These are phyloP conservation scores for Bradypus variegatus DNA, from an alignment of 2,797 vertebrate species.

Conservation along the genomic window DNA sequence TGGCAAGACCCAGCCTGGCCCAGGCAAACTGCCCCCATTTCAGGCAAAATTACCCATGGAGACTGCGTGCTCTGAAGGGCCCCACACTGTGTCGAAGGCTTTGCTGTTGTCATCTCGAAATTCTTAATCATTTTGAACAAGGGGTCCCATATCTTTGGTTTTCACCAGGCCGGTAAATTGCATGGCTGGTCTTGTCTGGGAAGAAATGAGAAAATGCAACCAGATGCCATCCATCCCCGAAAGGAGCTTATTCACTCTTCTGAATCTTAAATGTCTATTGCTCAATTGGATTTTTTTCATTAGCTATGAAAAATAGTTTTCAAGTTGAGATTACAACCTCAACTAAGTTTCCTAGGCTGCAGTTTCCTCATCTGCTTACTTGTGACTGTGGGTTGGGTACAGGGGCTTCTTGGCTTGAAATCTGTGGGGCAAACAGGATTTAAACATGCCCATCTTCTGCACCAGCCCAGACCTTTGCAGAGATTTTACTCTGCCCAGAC, in stretches of 20 bases:
- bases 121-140: neutral
- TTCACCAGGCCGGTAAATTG: neutral
- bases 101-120: neutral
- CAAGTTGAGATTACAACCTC: neutral
- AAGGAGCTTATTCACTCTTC: neutral
- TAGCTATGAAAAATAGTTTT: neutral
- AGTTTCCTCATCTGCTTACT: neutral
- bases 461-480: neutral
- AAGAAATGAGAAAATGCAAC: neutral
- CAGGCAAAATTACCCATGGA: neutral
- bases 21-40: neutral
- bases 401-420: neutral
- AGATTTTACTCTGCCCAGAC: neutral
- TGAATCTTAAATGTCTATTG: neutral
- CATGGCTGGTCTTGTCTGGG: neutral
- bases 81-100: accelerated
- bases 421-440: neutral
- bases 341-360: neutral
- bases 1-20: neutral
- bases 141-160: neutral
- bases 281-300: neutral
- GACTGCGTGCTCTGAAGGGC: neutral
- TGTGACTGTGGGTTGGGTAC: neutral
- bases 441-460: neutral
- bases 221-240: accelerated